phyloP scores from a whole-genome alignment of 2,888 invertebrate species.

The Lymantria monacha region DNA sequence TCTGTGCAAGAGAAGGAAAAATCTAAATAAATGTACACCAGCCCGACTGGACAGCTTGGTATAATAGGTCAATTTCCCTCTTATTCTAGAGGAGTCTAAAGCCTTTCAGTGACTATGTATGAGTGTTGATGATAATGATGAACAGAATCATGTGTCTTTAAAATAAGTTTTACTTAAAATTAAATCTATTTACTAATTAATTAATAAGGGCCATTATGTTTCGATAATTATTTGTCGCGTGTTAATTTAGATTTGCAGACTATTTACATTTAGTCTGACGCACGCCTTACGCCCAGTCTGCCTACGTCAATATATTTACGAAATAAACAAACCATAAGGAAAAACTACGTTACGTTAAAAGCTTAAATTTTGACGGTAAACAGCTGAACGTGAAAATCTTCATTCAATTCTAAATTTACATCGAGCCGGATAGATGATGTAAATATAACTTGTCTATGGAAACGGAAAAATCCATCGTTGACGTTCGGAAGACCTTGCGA shows the following conservation, averaged over 20 bases:
- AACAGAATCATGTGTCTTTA: too few relatives aligned
- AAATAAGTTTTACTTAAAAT: too few relatives aligned
- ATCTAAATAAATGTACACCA: too few relatives aligned
- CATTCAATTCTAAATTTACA: slow-evolving; percentile 35
- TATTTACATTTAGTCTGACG: slow-evolving; percentile 1
- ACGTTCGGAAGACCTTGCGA: slow-evolving; percentile 8
- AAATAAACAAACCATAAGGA: slow-evolving; percentile 10
- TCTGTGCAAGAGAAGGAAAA: too few relatives aligned
- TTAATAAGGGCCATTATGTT: too few relatives aligned
- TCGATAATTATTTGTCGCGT: slow-evolving; percentile 8
- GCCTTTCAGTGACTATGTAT: too few relatives aligned
- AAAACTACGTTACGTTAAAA: slow-evolving; percentile 22
- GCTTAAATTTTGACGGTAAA: slow-evolving; percentile 9
- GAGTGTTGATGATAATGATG: too few relatives aligned
- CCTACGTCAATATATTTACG: slow-evolving; percentile 19
- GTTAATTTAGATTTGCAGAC: slow-evolving; percentile 4
- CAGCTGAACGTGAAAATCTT: slow-evolving; percentile 20
- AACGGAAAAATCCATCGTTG: slow-evolving; percentile 25
- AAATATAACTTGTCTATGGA: slow-evolving; percentile 24
- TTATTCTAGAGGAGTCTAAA: too few relatives aligned
- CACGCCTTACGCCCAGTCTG: slow-evolving; percentile 4
- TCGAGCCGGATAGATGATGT: slow-evolving; percentile 18
- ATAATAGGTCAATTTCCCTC: too few relatives aligned
- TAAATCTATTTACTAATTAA: too few relatives aligned
- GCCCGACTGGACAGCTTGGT: too few relatives aligned